Conservation (phyloP, 2,113 vertebrate genomes). For the Fukomys damarensis region DNA sequence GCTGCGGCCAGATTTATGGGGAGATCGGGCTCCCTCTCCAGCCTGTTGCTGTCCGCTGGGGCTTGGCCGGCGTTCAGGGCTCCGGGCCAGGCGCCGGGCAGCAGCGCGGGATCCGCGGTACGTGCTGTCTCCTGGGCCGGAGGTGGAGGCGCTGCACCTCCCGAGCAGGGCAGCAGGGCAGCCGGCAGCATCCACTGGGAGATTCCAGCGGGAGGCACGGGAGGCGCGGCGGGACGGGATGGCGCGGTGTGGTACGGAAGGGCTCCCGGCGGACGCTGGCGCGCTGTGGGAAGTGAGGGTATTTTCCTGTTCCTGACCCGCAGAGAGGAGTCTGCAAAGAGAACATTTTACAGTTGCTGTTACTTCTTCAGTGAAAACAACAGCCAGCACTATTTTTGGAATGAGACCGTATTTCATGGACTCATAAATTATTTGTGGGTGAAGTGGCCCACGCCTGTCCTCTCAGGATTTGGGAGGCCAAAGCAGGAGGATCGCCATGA, state of each 20-base stretch:
- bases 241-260: slow-evolving; percentile 57
- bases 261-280: not conserved
- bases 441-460: not conserved
- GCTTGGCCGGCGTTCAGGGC: slow-evolving; percentile 73
- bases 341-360: slow-evolving; percentile 12
- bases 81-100: slow-evolving; percentile 59
- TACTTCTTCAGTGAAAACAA: slow-evolving; percentile 6
- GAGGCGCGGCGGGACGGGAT: not conserved
- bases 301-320: slow-evolving; percentile 58
- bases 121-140: not conserved
- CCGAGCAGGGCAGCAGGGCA: too few relatives aligned
- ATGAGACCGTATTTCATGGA: not conserved
- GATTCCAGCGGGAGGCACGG: slow-evolving; percentile 39
- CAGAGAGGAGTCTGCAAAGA: slow-evolving; percentile 57
- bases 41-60: slow-evolving; percentile 62
- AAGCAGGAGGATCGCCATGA: not conserved
- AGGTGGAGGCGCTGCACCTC: too few relatives aligned
- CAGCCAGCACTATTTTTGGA: slow-evolving; percentile 54
- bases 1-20: slow-evolving; percentile 72
- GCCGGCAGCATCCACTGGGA: not conserved
- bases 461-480: not conserved
- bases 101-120: not conserved
- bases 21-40: not conserved
- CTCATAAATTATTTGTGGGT: not conserved
- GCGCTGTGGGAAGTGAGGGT: slow-evolving; percentile 52